These are phyloP conservation scores for Peromyscus leucopus DNA, from an alignment of 2,113 vertebrate genomes.

Conservation along the genomic window DNA sequence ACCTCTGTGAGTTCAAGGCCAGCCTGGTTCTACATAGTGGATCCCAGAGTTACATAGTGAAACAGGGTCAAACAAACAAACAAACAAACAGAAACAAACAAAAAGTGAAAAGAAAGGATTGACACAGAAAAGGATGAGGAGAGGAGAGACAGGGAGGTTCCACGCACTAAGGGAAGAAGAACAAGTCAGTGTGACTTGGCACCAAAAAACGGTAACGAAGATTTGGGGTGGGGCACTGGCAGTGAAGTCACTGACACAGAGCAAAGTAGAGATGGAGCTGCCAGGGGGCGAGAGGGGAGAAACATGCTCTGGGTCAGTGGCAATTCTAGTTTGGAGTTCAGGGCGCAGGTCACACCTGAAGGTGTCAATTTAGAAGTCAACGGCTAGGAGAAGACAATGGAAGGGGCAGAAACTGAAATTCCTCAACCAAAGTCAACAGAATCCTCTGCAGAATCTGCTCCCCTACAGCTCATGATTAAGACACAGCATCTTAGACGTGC, in stretches of 20 bases:
- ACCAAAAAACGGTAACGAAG: rapidly evolving
- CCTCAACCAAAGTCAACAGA: not conserved
- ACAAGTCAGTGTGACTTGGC: not conserved
- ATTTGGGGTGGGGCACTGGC: too few relatives aligned
- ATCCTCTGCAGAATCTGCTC: not conserved
- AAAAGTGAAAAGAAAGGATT: not conserved
- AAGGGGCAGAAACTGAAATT: not conserved
- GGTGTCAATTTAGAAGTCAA: not conserved
- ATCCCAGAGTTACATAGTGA: not conserved
- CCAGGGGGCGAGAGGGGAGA: not conserved
- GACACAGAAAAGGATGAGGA: not conserved
- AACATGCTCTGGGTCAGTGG: not conserved
- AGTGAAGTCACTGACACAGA: not conserved
- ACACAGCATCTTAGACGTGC: not conserved
- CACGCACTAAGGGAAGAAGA: not conserved
- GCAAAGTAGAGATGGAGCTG: not conserved
- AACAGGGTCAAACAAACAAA: not conserved
- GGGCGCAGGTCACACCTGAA: not conserved
- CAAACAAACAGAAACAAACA: not conserved
- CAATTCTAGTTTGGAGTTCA: not conserved
- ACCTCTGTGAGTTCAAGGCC: not conserved
- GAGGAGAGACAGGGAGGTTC: not conserved
- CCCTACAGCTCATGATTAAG: not conserved
- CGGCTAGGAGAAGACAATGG: not conserved
- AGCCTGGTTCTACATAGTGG: not conserved